Evolutionary conservation across 2,888 invertebrate species (phyloP), one percentile per base, ranked within the genome.

Genomic region (Nomada ferruginata): DNA sequence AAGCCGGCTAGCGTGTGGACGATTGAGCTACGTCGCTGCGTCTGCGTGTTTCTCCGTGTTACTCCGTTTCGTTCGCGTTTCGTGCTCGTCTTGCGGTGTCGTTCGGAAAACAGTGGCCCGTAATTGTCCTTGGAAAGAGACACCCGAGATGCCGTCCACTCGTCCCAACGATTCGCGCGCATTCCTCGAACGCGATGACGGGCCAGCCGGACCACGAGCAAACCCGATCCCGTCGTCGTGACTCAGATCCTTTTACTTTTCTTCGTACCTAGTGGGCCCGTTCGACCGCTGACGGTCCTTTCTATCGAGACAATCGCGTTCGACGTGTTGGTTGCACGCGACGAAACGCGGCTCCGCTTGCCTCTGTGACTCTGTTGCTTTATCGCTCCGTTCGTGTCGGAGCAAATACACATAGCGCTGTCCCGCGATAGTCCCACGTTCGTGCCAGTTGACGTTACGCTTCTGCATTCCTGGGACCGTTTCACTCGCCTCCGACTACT

Each of bases 1-100:
- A 89, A 89, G 87, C 89, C 88, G 92, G 90, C 89, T 86, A 89
- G 89, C 87, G 92, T 91, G 86, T 91, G 92, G 92, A 91, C 89
- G 87, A 74, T 76, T 63, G 66, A 63, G 78, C 66, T 53, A 59
- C 66, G 79, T n/a, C 42, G 61, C 52, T 66, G 52, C 61, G 23
- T 57, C 72, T 20, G 11, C 20, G 50, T 7, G 36, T 55, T 55
- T 18, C 1, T 7, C 1, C 59, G 69, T 47, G 53, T 53, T 53
- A 2, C 7, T 53, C 53, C 73, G 36, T 44, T 52, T 70, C 74
- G 57, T 42, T 55, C 20, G 18, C 44, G 50, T 44, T 0, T 10
- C 44, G 50, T 64, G 47, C 70, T 57, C 68, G 65, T 53, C 60
- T 10, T 10, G 4, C 42, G 11, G 80, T 59, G 61, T 55, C 42